phyloP scores from a whole-genome alignment of 1,140 invertebrate species.

The Macrobrachium nipponense region DNA sequence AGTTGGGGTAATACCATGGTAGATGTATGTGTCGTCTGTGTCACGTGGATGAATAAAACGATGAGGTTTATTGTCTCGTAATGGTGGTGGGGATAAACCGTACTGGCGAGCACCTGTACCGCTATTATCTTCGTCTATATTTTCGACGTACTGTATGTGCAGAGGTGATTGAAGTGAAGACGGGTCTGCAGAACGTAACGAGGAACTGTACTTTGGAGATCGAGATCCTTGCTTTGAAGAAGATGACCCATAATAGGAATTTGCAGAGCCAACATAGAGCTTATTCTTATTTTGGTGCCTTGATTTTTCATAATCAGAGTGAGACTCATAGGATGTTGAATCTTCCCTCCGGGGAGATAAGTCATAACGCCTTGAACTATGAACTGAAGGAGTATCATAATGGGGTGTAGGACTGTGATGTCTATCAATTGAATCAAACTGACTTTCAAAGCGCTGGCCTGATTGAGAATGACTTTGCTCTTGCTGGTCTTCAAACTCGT shows the following conservation, averaged over 20 bases:
- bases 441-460: constrained; percentile 12
- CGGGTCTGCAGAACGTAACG: constrained; percentile 8
- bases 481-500: constrained; percentile 39
- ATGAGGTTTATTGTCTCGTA: constrained; percentile 23
- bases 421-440: constrained; percentile 38
- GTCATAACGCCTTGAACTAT: constrained; percentile 12
- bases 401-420: constrained; percentile 5
- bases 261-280: constrained; percentile 7
- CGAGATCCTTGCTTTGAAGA: constrained; percentile 15
- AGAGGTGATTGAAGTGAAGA: not conserved
- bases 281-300: constrained; percentile 22
- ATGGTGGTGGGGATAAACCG: constrained; percentile 17
- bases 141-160: constrained; percentile 2
- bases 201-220: constrained; percentile 16
- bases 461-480: constrained; percentile 1
- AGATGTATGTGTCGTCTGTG: constrained; percentile 30
- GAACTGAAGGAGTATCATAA: constrained; percentile 12
- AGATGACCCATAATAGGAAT: constrained; percentile 17
- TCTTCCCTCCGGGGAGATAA: constrained; percentile 16
- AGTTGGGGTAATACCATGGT: constrained; percentile 45
- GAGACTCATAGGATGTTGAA: constrained; percentile 17
- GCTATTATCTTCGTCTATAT: not conserved
- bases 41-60: constrained; percentile 19
- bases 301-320: constrained; percentile 22
- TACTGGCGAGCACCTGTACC: not conserved